Evolutionary conservation across 2,888 invertebrate species (phyloP).

Genomic region (Pantelozetes paolii): DNA sequence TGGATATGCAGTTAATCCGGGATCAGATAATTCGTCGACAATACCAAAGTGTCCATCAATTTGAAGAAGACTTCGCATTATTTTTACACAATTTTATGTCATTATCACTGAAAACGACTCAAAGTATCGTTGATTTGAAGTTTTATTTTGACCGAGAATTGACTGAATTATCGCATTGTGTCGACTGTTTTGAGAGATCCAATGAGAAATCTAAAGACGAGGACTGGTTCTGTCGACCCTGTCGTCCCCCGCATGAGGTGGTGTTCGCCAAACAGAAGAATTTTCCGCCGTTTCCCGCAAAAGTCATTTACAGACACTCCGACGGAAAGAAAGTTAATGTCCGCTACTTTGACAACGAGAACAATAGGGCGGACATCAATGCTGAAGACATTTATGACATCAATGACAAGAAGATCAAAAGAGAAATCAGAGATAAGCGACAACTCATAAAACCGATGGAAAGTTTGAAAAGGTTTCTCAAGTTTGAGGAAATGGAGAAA

Average conservation of each 20-base stretch:
- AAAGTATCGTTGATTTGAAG: background rate
- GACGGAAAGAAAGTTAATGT: slow-evolving; percentile 63
- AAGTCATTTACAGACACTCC: slow-evolving; percentile 63
- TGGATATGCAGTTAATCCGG: background rate
- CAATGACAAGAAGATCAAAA: background rate
- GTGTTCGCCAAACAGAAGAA: slow-evolving; percentile 76
- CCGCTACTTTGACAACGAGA: slow-evolving; percentile 64
- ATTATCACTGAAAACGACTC: background rate
- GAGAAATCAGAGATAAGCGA: background rate
- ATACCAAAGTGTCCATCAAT: background rate
- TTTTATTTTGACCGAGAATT: slow-evolving; percentile 63
- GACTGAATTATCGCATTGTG: slow-evolving; percentile 68
- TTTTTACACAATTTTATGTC: background rate
- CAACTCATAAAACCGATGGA: background rate
- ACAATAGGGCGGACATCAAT: background rate
- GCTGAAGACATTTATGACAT: background rate
- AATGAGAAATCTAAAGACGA: slow-evolving; percentile 60
- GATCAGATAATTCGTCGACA: background rate
- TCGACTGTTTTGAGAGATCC: slow-evolving; percentile 72
- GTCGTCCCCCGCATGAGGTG: slow-evolving; percentile 65
- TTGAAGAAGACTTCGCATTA: background rate
- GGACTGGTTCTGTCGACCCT: slow-evolving; percentile 56
- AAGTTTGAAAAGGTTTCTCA: too few relatives aligned
- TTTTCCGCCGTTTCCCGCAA: slow-evolving; percentile 77
- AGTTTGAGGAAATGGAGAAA: too few relatives aligned